Evolutionary conservation across 2,888 invertebrate genomes (phyloP), one percentile per base, ranked within the genome.

Genomic region (Nezara viridula): DNA sequence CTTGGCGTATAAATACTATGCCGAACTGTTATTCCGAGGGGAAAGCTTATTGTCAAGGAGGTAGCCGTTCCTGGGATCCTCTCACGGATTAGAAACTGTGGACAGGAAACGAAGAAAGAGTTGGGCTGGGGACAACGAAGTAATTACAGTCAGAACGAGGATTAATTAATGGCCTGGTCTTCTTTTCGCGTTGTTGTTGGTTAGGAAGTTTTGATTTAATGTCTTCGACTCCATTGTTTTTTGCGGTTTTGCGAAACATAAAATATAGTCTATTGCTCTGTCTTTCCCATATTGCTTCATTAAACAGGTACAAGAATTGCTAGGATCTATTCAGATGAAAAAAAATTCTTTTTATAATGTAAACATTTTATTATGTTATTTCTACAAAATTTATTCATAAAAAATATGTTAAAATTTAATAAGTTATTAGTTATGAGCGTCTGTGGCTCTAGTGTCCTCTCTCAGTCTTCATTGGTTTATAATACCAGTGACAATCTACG

Each of bases 31-130:
- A 81, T 81, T 44, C 44, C 24, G 81, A 81, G n/a, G 81, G 14
- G 44, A 81, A 81, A 44, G 81, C 40, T 24, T 16, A 44, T n/a
- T 81, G 81, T 44, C n/a, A n/a, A 40, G 14, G 24, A n/a, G 44
- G n/a, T n/a, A n/a, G 12, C 44, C 12, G 12, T 24, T 12, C 44
- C 81, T 81, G 81, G 81, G 81, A 81, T 81, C 44, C n/a, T 81
- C 81, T 44, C 81, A 81, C 81, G 81, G 81, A 81, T 81, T 81
- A 44, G 19, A n/a, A 44, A 44, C n/a, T n/a, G 77, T 14, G 24
- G 44, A 14, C 81, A 81, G 81, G 77, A 77, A 77, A 24, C 21
- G 40, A 24, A 40, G 77, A 44, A 81, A 81, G 81, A 44, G 81
- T 10, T 44, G 4, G 24, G 21, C 6, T 19, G 14, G 14, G 44